Percentiles rank a stretch among this genome's conserved stretches.
Conservation (phyloP, 2,888 invertebrate genomes). For the Drosophila antonietae region DNA sequence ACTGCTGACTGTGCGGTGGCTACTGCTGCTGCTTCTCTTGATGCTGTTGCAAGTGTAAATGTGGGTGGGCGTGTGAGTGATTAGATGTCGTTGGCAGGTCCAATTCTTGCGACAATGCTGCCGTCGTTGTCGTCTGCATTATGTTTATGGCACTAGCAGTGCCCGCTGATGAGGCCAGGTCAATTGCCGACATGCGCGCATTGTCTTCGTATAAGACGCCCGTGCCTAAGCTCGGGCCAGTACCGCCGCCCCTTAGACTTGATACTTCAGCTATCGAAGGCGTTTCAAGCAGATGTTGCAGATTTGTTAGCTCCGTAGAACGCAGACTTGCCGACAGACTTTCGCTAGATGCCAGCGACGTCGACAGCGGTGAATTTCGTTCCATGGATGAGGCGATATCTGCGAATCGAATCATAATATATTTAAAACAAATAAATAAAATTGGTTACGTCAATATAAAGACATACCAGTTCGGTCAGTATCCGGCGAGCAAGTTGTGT, state of each 20-base stretch:
- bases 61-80: conserved; percentile 66
- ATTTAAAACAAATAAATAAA: background rate
- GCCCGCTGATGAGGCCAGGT: conserved; percentile 80
- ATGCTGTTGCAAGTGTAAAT: conserved; percentile 74
- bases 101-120: conserved; percentile 47
- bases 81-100: conserved; percentile 66
- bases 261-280: conserved; percentile 69
- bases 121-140: conserved; percentile 45
- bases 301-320: conserved; percentile 87
- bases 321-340: conserved; percentile 84
- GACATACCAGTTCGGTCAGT: conserved; percentile 83
- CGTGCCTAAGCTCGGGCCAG: conserved; percentile 6
- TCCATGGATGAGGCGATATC: conserved; percentile 86
- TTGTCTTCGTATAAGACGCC: conserved; percentile 64
- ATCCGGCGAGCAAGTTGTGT: conserved; percentile 83
- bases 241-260: conserved; percentile 36
- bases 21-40: conserved; percentile 51
- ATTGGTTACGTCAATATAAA: background rate
- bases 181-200: conserved; percentile 68
- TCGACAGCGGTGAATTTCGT: conserved; percentile 87
- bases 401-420: conserved; percentile 27
- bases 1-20: conserved; percentile 61
- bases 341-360: conserved; percentile 87
- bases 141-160: conserved; percentile 74
- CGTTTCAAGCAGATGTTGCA: conserved; percentile 85